Percentiles rank a stretch among this genome's conserved stretches.
Evolutionary conservation across 2,797 vertebrate species (phyloP).

Genomic region (Valencia hispanica): DNA sequence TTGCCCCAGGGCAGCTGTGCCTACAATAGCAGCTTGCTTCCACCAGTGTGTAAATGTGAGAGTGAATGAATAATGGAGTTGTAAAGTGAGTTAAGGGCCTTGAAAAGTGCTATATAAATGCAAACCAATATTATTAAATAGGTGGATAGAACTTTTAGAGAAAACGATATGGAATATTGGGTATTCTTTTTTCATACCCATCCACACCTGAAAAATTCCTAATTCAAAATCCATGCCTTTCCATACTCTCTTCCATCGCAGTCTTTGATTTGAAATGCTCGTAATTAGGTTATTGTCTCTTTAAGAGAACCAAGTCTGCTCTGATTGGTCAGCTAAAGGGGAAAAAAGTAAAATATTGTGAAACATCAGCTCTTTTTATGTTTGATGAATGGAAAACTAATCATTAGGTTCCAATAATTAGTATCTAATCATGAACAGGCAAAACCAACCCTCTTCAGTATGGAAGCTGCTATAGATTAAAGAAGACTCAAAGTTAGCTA

Average conservation of each 20-base stretch:
- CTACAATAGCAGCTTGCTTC: too few relatives aligned
- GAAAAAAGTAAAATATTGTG: background rate
- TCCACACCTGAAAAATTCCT: too few relatives aligned
- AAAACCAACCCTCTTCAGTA: background rate
- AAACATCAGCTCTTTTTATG: background rate
- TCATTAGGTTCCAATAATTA: background rate
- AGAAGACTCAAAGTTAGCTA: background rate
- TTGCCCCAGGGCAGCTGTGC: too few relatives aligned
- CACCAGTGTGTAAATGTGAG: too few relatives aligned
- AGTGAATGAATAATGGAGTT: too few relatives aligned
- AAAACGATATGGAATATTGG: too few relatives aligned
- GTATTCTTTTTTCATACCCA: too few relatives aligned
- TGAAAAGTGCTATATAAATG: too few relatives aligned
- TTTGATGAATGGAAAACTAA: background rate
- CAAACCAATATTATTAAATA: too few relatives aligned
- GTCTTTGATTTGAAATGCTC: background rate
- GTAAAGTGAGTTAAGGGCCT: too few relatives aligned
- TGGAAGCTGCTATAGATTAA: background rate
- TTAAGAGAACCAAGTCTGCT: background rate
- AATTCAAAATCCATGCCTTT: background rate
- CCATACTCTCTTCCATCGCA: background rate
- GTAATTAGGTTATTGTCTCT: background rate
- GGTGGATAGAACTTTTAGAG: too few relatives aligned
- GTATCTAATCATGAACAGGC: background rate
- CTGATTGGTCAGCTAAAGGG: background rate